These are phyloP conservation scores for Marcusenius ussheri DNA, from an alignment of 2,113 vertebrate species.

Conservation along the genomic window DNA sequence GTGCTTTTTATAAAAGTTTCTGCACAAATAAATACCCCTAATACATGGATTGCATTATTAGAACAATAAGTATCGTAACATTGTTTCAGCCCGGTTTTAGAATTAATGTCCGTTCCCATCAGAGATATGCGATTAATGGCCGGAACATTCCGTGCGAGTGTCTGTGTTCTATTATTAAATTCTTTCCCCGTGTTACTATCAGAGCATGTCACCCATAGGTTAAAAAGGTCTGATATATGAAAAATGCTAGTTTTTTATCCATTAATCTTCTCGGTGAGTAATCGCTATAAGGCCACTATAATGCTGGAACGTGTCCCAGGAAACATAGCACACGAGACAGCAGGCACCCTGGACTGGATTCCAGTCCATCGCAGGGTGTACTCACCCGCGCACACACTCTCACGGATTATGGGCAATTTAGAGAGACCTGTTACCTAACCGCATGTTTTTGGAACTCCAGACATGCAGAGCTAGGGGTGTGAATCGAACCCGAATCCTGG, in stretches of 20 bases:
- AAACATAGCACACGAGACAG: background rate
- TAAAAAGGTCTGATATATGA: background rate
- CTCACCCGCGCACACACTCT: background rate
- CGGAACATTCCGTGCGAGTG: background rate
- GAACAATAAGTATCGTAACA: background rate
- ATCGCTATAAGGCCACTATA: background rate
- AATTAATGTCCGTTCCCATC: background rate
- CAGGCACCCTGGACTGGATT: background rate
- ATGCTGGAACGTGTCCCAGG: background rate
- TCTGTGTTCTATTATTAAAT: background rate
- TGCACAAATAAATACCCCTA: background rate
- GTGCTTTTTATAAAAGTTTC: background rate
- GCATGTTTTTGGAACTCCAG: background rate
- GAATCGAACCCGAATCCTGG: background rate
- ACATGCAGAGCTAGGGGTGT: background rate
- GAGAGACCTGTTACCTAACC: background rate
- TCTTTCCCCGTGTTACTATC: background rate
- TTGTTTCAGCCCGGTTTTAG: background rate
- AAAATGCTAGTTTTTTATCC: background rate
- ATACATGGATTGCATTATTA: background rate
- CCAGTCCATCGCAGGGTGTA: background rate
- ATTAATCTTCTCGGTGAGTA: background rate
- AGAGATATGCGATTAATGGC: background rate
- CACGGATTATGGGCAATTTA: conserved; percentile 6
- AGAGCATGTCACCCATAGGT: background rate